These are phyloP conservation scores for Osmerus mordax DNA, from an alignment of 2,113 vertebrate species.

Conservation along the genomic window DNA sequence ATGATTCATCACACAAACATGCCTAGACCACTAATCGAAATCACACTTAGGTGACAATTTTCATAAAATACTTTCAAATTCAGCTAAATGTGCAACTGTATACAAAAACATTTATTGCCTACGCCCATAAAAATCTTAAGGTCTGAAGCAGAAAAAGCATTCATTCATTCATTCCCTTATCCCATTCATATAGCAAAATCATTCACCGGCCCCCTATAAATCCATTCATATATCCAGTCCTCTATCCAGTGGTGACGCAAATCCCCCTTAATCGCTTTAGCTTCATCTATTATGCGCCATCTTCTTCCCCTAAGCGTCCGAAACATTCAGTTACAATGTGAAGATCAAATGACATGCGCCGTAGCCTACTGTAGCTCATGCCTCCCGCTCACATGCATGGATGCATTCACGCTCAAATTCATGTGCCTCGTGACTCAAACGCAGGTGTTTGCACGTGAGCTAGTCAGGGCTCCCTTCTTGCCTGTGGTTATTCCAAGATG, in stretches of 20 bases:
- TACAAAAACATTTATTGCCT: no score
- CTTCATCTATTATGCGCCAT: conserved; percentile 33
- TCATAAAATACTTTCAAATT: no score
- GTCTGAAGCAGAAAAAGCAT: conserved; percentile 16
- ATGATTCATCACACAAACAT: no score
- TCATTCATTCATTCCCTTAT: conserved; percentile 41
- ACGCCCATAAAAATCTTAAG: no score
- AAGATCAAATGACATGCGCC: conserved; percentile 46
- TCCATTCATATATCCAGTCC: conserved; percentile 55
- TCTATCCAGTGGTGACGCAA: conserved; percentile 41
- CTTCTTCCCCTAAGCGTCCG: neutral
- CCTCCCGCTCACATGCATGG: conserved; percentile 14
- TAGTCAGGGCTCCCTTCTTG: conserved; percentile 29
- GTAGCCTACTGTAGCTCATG: neutral
- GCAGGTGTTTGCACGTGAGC: conserved; percentile 41
- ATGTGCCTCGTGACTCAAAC: conserved; percentile 44
- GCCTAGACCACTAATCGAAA: no score
- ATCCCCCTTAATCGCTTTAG: conserved; percentile 51
- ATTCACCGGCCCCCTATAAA: conserved; percentile 28
- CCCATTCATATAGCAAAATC: conserved; percentile 36
- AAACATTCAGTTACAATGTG: conserved; percentile 29
- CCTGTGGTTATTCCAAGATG: neutral
- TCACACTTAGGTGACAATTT: no score
- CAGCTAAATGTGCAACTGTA: no score
- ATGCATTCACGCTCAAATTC: conserved; percentile 19